A percentile compares a stretch with the other conserved stretches of the same genome.
phyloP scores from a whole-genome alignment of 1,140 invertebrate genomes.

The Drosophila ficusphila region DNA sequence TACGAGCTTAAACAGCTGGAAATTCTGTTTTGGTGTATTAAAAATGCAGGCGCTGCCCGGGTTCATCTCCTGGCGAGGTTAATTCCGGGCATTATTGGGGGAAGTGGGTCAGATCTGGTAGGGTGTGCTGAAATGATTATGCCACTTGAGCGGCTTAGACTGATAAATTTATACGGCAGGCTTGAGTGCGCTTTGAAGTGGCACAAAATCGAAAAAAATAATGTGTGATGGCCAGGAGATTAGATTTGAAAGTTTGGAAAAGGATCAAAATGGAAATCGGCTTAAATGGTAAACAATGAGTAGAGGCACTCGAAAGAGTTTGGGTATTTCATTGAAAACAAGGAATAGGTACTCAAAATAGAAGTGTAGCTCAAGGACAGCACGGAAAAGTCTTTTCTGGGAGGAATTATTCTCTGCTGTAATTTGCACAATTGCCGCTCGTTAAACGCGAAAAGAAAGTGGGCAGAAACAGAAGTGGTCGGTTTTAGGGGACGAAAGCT shows the following conservation, averaged over 20 bases:
- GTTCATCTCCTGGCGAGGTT: conserved; percentile 16
- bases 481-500: not conserved
- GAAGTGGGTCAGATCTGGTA: conserved; percentile 17
- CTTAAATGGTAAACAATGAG: not conserved
- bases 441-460: conserved; percentile 33
- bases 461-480: not conserved
- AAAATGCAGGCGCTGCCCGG: conserved; percentile 59
- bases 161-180: conserved; percentile 65
- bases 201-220: conserved; percentile 43
- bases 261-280: conserved; percentile 10
- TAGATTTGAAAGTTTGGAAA: conserved; percentile 40
- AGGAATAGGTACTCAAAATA: not conserved
- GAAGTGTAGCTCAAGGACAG: not conserved
- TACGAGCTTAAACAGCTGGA: conserved; percentile 73
- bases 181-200: conserved; percentile 66
- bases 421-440: conserved; percentile 58
- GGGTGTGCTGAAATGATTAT: conserved; percentile 47
- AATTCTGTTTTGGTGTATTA: conserved; percentile 61
- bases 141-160: conserved; percentile 72
- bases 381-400: not conserved
- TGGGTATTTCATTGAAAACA: not conserved
- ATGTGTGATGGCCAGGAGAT: conserved; percentile 58
- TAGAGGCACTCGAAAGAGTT: not conserved
- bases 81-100: conserved; percentile 13
- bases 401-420: conserved; percentile 4